Evolutionary conservation across 92 coral and sea anemone genomes (phyloP).

Genomic region (Parazoanthus atlanticus): DNA sequence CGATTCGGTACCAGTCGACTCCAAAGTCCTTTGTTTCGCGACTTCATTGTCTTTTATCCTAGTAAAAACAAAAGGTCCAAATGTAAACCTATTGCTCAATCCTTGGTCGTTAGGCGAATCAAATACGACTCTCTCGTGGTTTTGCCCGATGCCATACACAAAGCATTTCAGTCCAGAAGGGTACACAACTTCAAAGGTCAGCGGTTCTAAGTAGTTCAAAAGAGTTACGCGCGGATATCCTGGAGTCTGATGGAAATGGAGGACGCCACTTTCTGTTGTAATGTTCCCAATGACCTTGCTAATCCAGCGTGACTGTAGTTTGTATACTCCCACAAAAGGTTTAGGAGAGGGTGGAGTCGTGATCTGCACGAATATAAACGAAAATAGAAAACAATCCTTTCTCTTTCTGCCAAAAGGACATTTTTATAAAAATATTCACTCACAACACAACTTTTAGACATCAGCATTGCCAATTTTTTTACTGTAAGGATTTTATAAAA

Average conservation of each 20-base stretch:
- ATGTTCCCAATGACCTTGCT: constrained; percentile 75
- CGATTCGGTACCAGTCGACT: neutral
- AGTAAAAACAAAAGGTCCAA: constrained; percentile 85
- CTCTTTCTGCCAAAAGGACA: no score
- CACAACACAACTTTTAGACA: neutral
- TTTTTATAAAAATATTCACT: no score
- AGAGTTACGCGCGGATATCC: constrained; percentile 81
- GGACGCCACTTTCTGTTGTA: constrained; percentile 69
- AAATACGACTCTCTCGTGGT: constrained; percentile 83
- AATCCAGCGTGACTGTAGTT: constrained; percentile 82
- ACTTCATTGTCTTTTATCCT: constrained; percentile 40
- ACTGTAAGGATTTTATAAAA: no score
- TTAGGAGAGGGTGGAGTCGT: constrained; percentile 53
- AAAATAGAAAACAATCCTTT: neutral
- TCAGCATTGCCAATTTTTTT: no score
- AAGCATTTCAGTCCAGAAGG: constrained; percentile 80
- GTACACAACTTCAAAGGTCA: constrained; percentile 80
- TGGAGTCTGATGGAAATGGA: constrained; percentile 81
- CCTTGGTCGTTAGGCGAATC: constrained; percentile 67
- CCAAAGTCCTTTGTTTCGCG: neutral
- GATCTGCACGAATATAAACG: constrained; percentile 56
- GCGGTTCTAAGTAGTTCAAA: constrained; percentile 66
- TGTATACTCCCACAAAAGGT: constrained; percentile 77
- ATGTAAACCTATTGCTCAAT: constrained; percentile 66
- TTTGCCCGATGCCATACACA: constrained; percentile 87